Evolutionary conservation across 2,888 invertebrate species (phyloP).

Genomic region (Mylabris sibirica): DNA sequence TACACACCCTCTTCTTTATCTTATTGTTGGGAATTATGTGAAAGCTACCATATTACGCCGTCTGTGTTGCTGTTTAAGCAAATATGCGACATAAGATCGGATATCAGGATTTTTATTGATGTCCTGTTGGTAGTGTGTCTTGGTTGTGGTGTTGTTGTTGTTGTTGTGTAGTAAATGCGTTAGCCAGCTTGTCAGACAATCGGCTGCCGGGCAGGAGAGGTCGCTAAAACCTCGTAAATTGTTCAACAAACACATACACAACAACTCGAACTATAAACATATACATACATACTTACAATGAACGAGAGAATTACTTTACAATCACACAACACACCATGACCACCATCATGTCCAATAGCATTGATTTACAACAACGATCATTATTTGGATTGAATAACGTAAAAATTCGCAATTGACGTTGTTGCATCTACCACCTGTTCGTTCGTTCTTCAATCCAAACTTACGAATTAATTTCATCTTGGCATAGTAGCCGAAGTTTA

Average conservation of each 20-base stretch:
- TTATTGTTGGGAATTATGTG: constrained; percentile 49
- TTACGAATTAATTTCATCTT: constrained; percentile 12
- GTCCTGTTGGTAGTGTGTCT: constrained; percentile 54
- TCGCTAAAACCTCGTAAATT: constrained; percentile 48
- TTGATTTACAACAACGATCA: not conserved
- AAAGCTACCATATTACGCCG: constrained; percentile 60
- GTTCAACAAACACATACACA: constrained; percentile 15
- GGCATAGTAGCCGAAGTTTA: constrained; percentile 1
- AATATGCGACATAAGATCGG: constrained; percentile 59
- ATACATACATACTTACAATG: not conserved
- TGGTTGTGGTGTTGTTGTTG: constrained; percentile 29
- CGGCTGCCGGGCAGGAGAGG: constrained; percentile 53
- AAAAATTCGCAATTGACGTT: not conserved
- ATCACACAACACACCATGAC: constrained; percentile 47
- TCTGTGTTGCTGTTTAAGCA: constrained; percentile 57
- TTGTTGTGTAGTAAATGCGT: constrained; percentile 51
- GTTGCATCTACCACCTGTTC: constrained; percentile 6
- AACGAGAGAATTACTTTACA: constrained; percentile 29
- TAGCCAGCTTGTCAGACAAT: constrained; percentile 57
- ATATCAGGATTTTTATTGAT: constrained; percentile 59
- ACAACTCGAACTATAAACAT: not conserved
- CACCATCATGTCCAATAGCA: constrained; percentile 12
- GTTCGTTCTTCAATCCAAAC: not conserved
- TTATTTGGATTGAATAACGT: not conserved
- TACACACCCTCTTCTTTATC: constrained; percentile 20